A percentile compares a stretch with the other conserved stretches of the same genome.
phyloP scores from a whole-genome alignment of 2,113 vertebrate genomes.

The Acinonyx jubatus region DNA sequence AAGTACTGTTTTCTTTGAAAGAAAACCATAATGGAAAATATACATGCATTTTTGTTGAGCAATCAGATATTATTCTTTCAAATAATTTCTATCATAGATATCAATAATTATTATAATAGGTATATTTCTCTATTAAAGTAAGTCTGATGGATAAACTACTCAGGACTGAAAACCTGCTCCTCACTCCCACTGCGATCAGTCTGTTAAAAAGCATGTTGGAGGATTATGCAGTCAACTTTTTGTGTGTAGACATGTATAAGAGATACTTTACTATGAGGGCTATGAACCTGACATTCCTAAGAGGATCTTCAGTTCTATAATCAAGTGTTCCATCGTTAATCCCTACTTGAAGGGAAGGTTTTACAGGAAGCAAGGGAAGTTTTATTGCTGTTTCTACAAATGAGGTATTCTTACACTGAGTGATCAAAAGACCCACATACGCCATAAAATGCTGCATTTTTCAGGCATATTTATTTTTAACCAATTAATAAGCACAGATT shows the following conservation, averaged over 20 bases:
- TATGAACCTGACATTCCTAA: not conserved
- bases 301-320: not conserved
- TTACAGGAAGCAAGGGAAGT: not conserved
- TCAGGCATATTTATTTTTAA: not conserved
- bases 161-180: not conserved
- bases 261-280: not conserved
- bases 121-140: not conserved
- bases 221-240: not conserved
- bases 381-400: slow-evolving; percentile 23
- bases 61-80: not conserved
- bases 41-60: not conserved
- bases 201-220: not conserved
- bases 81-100: not conserved
- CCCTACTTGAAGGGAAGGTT: not conserved
- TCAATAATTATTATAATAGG: not conserved
- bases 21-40: not conserved
- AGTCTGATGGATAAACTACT: not conserved
- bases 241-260: not conserved
- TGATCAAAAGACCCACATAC: not conserved
- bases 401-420: not conserved
- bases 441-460: not conserved
- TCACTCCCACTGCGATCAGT: not conserved
- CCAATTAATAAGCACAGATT: not conserved
- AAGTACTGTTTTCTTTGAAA: slow-evolving; percentile 13
- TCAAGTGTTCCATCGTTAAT: not conserved